Base-by-base conservation (phyloP, 2,888 invertebrate genomes). In the Cosmia pyralina region DNA sequence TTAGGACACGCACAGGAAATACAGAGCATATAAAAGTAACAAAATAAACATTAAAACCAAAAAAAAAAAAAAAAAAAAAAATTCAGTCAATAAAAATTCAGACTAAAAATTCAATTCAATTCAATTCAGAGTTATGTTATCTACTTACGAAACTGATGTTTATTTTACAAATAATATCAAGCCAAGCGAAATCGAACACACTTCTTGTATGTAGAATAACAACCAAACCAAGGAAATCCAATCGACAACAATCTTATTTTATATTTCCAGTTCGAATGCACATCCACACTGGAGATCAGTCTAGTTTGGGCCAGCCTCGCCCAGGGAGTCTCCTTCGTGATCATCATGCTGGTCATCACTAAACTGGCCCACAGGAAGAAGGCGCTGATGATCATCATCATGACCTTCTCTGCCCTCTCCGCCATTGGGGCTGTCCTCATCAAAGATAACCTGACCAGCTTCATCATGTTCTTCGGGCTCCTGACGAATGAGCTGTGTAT, bases 401-500 rank as follows among this genome's bases (percentile, higher is more conserved):
- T 91, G 65, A 34, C 80, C 5, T 67, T 85, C 44, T 87, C 91
- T 0, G 75, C 81, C 0, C 28, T 81, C 0, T 86, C 88, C 22
- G 85, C 89, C 2, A 15, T 89, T 5, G 85, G 85, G 0, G 85
- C 90, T 38, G 83, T 85, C 22, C 64, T 86, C 66, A 82, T 89
- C 41, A 85, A 82, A 10, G 85, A 90, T 34, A 90, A 85, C 58
- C 46, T 87, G 48, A 77, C 79, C 41, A 92, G 90, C n/a, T 89
- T 92, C 63, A 63, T 90, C 19, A 81, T 90, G 81, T 90, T 90
- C 83, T 84, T 91, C 17, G 90, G 90, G 0, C 69, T 90, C 11
- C 48, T 89, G 34, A 69, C 87, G 0, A 89, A 87, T 52, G 90
- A 88, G 22, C 69, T 92, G 11, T 82, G 86, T 11, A 89, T 90